Base-by-base conservation (phyloP, 1,140 invertebrate genomes). In the Hormaphis cornu region DNA sequence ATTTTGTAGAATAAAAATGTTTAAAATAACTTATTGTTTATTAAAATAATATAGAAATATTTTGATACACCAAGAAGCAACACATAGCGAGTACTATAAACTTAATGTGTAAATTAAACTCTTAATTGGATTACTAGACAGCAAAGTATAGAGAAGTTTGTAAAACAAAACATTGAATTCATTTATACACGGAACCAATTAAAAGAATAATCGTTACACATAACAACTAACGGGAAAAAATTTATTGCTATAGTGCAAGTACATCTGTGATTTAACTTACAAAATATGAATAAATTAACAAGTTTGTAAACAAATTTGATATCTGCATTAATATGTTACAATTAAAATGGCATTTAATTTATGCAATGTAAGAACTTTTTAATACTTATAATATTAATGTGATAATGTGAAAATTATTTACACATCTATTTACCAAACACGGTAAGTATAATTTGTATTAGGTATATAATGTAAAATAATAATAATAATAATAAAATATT, bases 161-260 rank as follows among this genome's bases (percentile, higher is more conserved):
- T 9, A 56, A 56, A 22, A 35, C 18, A 35, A 24, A 30, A 6
- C 12, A 56, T 22, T 37, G 37, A 56, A 56, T 22, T 22, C 33
- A 33, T 28, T 28, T 37, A 14, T 37, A 24, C 18, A 37, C 16
- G 33, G 16, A 22, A 22, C 10, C 14, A 56, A 53, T 53, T 53
- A 14, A 22, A 56, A 56, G 37, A 40, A 58, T 58, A 58, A 30
- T 58, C 54, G 22, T 58, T 58, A 40, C 7, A 58, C 33, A n/a
- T n/a, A 58, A 58, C 54, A 54, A 54, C 52, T 54, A 54, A 54
- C 5, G n/a, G 20, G n/a, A 58, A 58, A 12, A 3, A 40, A 40
- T 37, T 58, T 58, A 58, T 58, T 58, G 33, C 54, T 58, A 58
- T n/a, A 24, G n/a, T n/a, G n/a, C n/a, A n/a, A n/a, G n/a, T n/a